phyloP scores from a whole-genome alignment of 2,113 vertebrate genomes.

The Hemiscyllium ocellatum region DNA sequence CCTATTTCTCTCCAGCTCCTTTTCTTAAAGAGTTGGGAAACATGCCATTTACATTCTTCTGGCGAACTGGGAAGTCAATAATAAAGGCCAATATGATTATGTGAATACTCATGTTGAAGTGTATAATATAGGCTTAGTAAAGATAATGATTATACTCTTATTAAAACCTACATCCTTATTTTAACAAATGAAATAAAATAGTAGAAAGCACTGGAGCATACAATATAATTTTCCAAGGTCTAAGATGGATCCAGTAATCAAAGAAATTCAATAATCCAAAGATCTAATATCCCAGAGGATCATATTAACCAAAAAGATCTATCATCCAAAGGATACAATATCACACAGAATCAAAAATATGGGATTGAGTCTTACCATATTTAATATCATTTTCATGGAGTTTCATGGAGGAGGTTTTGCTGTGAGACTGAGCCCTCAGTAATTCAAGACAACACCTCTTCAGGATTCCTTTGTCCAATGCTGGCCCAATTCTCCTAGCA shows the following conservation, averaged over 20 bases:
- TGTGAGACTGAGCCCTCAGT: too few species aligned
- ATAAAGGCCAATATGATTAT: not conserved
- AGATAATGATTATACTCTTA: not conserved
- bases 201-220: too few species aligned
- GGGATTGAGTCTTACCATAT: too few species aligned
- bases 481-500: too few species aligned
- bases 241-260: too few species aligned
- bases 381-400: too few species aligned
- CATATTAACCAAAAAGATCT: not conserved
- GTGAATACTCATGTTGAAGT: not conserved
- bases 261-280: not conserved
- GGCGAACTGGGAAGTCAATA: not conserved
- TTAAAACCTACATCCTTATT: not conserved
- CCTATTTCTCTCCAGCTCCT: too few species aligned
- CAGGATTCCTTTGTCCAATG: too few species aligned
- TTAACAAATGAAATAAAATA: too few species aligned
- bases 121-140: not conserved
- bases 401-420: too few species aligned
- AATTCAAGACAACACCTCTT: too few species aligned
- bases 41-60: not conserved
- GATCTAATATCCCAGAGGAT: not conserved
- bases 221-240: not conserved
- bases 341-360: not conserved
- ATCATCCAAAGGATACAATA: too few species aligned
- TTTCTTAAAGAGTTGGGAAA: not conserved